Evolutionary conservation across 2,797 vertebrate species (phyloP).

Genomic region (Cossypha caffra): DNA sequence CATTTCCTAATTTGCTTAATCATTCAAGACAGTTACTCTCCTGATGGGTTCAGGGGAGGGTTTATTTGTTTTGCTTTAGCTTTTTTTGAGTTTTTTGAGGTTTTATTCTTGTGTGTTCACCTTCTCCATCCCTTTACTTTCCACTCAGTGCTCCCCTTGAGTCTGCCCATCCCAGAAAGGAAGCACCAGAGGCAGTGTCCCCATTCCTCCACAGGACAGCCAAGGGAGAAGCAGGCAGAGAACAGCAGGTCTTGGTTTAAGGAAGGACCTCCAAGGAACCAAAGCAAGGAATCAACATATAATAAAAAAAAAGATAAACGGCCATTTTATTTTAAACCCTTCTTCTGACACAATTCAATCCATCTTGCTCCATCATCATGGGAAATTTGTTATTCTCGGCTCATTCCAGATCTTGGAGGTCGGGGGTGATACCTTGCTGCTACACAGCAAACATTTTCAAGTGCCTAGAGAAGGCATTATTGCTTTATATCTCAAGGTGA

Average conservation of each 20-base stretch:
- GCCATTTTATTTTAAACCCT: not conserved
- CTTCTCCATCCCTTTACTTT: not conserved
- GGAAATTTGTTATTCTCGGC: not conserved
- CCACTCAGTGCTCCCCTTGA: not conserved
- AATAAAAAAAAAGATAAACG: not conserved
- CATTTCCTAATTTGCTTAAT: not conserved
- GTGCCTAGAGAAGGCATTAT: not conserved
- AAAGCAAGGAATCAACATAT: not conserved
- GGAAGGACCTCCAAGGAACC: not conserved
- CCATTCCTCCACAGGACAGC: fast-evolving
- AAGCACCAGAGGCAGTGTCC: not conserved
- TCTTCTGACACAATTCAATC: not conserved
- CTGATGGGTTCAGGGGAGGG: not conserved
- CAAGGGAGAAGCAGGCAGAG: not conserved
- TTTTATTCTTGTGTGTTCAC: not conserved
- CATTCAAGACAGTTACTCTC: not conserved
- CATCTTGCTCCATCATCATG: not conserved
- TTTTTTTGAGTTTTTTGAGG: not conserved
- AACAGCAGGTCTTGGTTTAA: not conserved
- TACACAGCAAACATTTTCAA: not conserved
- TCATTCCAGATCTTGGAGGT: not conserved
- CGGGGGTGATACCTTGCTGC: fast-evolving
- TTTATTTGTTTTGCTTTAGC: not conserved
- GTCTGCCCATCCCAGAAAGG: not conserved
- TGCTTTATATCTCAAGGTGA: not conserved